Evolutionary conservation across 2,888 invertebrate genomes (phyloP), one percentile per base, ranked within the genome.

Genomic region (Apamea epomidion): DNA sequence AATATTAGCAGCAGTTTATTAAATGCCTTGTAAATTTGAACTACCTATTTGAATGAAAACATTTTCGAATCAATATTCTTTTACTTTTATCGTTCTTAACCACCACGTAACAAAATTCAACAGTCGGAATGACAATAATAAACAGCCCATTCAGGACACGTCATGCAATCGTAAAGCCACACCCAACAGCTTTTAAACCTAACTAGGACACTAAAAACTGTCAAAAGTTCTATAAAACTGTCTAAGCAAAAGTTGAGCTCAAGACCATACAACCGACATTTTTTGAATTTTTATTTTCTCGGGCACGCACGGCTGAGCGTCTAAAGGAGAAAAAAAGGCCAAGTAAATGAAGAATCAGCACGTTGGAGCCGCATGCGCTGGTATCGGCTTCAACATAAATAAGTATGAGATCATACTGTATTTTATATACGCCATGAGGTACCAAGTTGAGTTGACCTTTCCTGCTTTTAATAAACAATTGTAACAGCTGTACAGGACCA

Each of bases 361-460:
- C 83, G 89, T 62, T 72, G 62, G 67, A 78, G 67, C 74, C 83
- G 77, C 87, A 75, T 87, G 86, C 78, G 83, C 81, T 65, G 69
- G 71, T 84, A 84, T 83, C 84, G 74, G 76, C 74, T 72, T 69
- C 81, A 87, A 87, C 89, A 85, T 87, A 92, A 91, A 91, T 91
- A 91, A 80, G 86, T 85, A 92, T 92, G 92, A 92, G 89, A 90
- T 92, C 92, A 92, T 88, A 64, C 82, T 58, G 83, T 65, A 65
- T 85, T 83, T 82, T 78, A 80, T 64, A 70, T 71, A 76, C 32
- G 85, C 82, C 76, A 75, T 73, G n/a, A 45, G 32, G 45, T 58
- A 76, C 91, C 87, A 88, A 69, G 48, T 58, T 80, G 80, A 51
- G 58, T 80, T 89, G 91, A 89, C 84, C 90, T 84, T 77, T 82